Base-by-base conservation (phyloP, 2,113 vertebrate genomes). In the Cyphomyrus plagiostoma region DNA sequence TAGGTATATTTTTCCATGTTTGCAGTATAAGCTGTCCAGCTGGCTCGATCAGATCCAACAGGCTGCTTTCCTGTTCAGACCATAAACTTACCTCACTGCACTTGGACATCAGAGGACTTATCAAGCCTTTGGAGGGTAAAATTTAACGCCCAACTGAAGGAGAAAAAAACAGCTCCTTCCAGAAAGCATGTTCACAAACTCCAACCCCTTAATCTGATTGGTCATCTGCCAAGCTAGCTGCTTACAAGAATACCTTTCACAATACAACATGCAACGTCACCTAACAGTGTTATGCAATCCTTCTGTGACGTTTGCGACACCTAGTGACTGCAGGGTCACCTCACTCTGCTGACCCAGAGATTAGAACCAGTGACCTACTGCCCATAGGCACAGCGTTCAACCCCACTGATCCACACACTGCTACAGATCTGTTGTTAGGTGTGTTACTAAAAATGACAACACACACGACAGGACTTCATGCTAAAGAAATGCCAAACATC, bases 131-230 rank as follows among this genome's bases (percentile, higher is more conserved):
- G 26, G 82, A 77, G 82, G 30, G 45, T 84, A 48, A 85, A 85
- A 49, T 5, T 50, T 86, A 49, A 50, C 83, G 23, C 23, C 21
- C 46, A 26, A 26, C 21, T 23, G 45, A 26, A 49, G 21, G 23
- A 13, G 45, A 86, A 86, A 56, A 85, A 50, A 86, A 86, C 45
- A 17, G n/a, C 45, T 49, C 50, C 83, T 9, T 50, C 46, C 42
- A 86, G 21, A 50, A 15, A 86, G 46, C 45, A n/a, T 50, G 46
- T n/a, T 49, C 45, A 5, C 17, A 80, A 80, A 80, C 74, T 80
- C 35, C 74, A 80, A 5, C 35, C 74, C 83, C 45, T 49, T 49
- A 46, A 49, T 86, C 83, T 86, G 83, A 86, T 86, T 86, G 83
- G 83, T 46, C 23, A n/a, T 13, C 46, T n/a, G 74, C 74, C 83